Conservation (phyloP, 2,888 invertebrate genomes). For the Drosophila niveifrons region DNA sequence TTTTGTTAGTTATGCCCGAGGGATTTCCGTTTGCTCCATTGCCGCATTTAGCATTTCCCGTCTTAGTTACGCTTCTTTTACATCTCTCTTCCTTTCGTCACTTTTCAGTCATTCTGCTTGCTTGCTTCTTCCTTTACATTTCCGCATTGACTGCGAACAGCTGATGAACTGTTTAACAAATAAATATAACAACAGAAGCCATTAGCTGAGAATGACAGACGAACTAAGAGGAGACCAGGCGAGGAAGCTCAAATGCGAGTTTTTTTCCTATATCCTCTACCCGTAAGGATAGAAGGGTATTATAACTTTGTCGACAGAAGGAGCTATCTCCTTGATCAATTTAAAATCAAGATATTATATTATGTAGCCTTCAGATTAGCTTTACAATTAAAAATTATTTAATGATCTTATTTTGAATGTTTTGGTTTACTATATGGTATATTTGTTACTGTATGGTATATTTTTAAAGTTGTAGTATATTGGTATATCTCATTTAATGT, state of each 20-base stretch:
- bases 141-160: slow-evolving; percentile 40
- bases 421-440: too few species aligned
- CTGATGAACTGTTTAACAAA: slow-evolving; percentile 20
- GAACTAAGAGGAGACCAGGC: neutral
- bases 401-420: too few species aligned
- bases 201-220: slow-evolving; percentile 22
- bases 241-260: neutral
- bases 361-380: too few species aligned
- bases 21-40: slow-evolving; percentile 53
- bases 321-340: too few species aligned
- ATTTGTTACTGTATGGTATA: too few species aligned
- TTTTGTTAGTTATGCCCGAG: slow-evolving; percentile 47
- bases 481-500: too few species aligned
- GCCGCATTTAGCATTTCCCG: slow-evolving; percentile 44
- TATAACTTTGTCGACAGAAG: too few species aligned
- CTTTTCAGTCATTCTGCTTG: slow-evolving; percentile 28
- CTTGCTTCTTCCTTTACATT: slow-evolving; percentile 14
- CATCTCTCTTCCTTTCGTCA: slow-evolving; percentile 16
- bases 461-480: too few species aligned
- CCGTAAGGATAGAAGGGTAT: too few species aligned
- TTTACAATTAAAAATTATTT: too few species aligned
- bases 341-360: too few species aligned
- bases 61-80: slow-evolving; percentile 27
- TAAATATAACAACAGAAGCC: slow-evolving; percentile 27
- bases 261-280: neutral